These are phyloP conservation scores for Eublepharis macularius DNA, from an alignment of 2,113 vertebrate species.

Conservation along the genomic window DNA sequence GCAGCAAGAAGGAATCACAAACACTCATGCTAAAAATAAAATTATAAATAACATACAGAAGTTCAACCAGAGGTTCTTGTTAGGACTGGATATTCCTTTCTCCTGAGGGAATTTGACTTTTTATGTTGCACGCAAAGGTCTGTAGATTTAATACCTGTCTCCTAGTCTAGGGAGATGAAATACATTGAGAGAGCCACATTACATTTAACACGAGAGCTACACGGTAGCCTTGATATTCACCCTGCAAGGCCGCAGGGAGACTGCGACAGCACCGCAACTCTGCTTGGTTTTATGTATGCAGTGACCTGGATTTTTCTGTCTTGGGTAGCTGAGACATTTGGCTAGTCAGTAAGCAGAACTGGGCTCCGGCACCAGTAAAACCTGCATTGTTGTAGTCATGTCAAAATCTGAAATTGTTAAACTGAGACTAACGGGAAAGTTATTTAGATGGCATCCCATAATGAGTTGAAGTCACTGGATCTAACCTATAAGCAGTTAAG, in stretches of 20 bases:
- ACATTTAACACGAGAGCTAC: neutral
- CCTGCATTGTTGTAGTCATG: too few relatives aligned
- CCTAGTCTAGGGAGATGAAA: neutral
- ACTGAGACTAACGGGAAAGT: too few relatives aligned
- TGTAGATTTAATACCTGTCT: neutral
- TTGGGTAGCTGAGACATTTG: neutral
- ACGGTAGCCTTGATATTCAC: neutral
- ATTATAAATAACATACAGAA: conserved; percentile 5
- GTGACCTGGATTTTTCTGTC: conserved; percentile 20
- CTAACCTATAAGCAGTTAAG: too few relatives aligned
- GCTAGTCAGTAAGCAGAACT: neutral
- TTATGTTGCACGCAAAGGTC: neutral
- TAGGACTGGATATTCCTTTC: neutral
- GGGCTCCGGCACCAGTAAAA: too few relatives aligned
- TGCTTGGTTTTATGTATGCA: neutral
- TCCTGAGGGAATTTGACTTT: neutral
- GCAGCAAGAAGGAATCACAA: neutral
- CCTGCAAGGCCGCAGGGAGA: neutral
- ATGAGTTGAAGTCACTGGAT: too few relatives aligned
- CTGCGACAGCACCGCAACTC: neutral
- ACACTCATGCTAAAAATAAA: neutral
- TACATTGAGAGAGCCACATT: neutral
- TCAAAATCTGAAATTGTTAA: too few relatives aligned
- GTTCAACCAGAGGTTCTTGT: neutral
- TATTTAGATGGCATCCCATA: too few relatives aligned